Base-by-base conservation (phyloP, 2,888 invertebrate genomes). In the Pterostichus madidus region DNA sequence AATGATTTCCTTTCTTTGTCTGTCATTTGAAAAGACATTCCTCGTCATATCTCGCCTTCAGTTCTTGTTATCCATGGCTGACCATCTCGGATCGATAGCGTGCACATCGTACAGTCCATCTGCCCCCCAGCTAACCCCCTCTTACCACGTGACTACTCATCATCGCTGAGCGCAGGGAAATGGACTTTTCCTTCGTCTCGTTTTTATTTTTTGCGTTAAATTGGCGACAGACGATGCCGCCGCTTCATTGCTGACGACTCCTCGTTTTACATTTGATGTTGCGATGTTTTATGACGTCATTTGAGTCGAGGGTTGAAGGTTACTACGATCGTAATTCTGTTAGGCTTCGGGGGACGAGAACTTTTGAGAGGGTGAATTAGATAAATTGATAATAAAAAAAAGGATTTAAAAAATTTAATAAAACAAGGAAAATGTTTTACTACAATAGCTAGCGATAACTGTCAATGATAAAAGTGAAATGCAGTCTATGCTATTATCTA, bases 131-230 rank as follows among this genome's bases (percentile, higher is more conserved):
- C 15, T 39, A 7, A 5, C 56, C 56, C 17, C 56, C 5, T 5
- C 56, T 2, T 13, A 0, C 64, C 15, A 10, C 52, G 10, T 53
- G 78, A 31, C 49, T 13, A 75, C 52, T 71, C 68, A 71, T 71
- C 68, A 71, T 71, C 68, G n/a, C 46, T 8, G 31, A 32, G 39
- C 39, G 17, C 68, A 71, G 68, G 68, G 39, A 78, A 78, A 78
- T 78, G 78, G 78, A 78, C 78, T 78, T 78, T 59, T 78, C 78
- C 78, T 59, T 39, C 78, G 61, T 15, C 53, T 56, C 31, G 77
- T 35, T 59, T 56, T 78, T 78, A 59, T 52, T 78, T 77, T 59
- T 59, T 44, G n/a, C 78, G 78, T 78, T 78, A 78, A 78, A 78
- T 59, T 78, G 78, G 46, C 78, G 56, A 61, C 78, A 78, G 56